Percentiles rank a stretch among this genome's conserved stretches.
phyloP scores from a whole-genome alignment of 2,113 vertebrate species.

The Cavia porcellus region DNA sequence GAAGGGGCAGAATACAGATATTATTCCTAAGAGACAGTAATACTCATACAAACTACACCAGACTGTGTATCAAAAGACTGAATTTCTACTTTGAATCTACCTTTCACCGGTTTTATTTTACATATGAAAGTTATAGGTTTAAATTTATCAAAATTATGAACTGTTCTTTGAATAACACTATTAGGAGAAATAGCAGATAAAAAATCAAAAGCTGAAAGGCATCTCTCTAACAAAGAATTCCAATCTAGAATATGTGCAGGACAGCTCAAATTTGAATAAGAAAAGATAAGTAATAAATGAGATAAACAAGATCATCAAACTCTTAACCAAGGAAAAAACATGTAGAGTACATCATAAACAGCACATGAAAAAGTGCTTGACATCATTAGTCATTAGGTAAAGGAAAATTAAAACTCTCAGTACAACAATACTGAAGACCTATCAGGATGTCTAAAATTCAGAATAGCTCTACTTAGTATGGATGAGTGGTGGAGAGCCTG shows the following conservation, averaged over 20 bases:
- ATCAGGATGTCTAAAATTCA: background rate
- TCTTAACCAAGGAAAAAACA: background rate
- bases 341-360: background rate
- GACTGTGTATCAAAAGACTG: background rate
- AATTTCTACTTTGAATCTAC: background rate
- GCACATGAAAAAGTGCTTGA: background rate
- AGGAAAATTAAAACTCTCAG: slow-evolving; percentile 16
- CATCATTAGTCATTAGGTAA: background rate
- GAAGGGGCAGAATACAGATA: background rate
- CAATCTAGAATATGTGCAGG: background rate
- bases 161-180: background rate
- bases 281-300: background rate
- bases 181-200: background rate
- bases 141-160: background rate
- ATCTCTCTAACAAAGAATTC: background rate
- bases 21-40: background rate
- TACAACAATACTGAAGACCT: background rate
- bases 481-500: background rate
- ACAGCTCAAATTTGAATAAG: background rate
- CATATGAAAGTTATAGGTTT: background rate
- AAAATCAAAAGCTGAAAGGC: background rate
- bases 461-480: background rate
- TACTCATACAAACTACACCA: background rate
- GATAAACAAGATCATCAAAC: background rate
- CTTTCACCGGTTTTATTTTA: background rate